phyloP scores from a whole-genome alignment of 2,113 vertebrate species.

The Seriola rivoliana region DNA sequence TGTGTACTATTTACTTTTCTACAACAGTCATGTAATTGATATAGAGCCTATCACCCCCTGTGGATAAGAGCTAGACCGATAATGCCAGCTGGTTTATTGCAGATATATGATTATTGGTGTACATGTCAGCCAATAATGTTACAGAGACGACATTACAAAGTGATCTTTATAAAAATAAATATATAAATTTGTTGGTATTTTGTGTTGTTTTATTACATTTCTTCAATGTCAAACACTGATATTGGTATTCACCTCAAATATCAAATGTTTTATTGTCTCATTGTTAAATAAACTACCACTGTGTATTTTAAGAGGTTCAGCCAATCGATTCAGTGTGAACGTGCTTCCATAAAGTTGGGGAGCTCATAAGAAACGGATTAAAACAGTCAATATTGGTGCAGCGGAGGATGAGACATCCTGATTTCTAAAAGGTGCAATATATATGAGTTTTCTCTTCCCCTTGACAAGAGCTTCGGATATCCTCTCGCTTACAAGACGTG shows the following conservation, averaged over 20 bases:
- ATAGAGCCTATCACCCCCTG: neutral
- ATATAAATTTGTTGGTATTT: neutral
- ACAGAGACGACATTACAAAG: neutral
- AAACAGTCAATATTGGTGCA: neutral
- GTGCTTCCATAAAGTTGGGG: neutral
- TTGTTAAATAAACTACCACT: no score
- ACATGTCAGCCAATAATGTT: neutral
- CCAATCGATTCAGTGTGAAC: no score
- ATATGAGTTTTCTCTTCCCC: no score
- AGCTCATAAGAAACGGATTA: neutral
- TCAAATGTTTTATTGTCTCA: no score
- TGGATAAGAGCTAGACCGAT: neutral
- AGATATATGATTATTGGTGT: neutral
- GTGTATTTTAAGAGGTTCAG: no score
- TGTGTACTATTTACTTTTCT: slow-evolving; percentile 24
- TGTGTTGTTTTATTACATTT: neutral
- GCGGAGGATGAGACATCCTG: no score
- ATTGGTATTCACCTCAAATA: neutral
- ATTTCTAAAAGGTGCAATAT: no score
- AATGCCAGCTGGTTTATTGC: neutral
- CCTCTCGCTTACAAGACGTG: no score
- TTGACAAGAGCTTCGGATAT: no score
- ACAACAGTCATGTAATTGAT: slow-evolving; percentile 35
- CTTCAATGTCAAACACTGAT: neutral
- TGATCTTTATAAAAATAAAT: no score